Percentiles rank a stretch among this genome's conserved stretches.
Conservation (phyloP, 2,888 invertebrate genomes). For the Pocota personata region DNA sequence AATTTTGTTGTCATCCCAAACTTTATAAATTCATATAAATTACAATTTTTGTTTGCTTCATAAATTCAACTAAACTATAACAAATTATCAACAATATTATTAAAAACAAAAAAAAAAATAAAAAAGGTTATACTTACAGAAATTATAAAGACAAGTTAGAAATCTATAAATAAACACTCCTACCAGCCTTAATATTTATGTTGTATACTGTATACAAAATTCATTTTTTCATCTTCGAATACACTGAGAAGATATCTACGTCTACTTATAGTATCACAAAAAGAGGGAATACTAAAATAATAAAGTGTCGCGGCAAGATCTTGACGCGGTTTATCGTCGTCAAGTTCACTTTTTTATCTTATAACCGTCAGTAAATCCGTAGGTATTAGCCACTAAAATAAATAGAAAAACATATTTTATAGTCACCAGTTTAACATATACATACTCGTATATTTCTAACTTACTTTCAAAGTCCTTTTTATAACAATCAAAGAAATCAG, state of each 20-base stretch:
- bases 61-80: slow-evolving; percentile 45
- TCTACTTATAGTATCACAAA: slow-evolving; percentile 69
- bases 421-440: background rate
- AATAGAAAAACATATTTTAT: background rate
- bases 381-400: slow-evolving; percentile 85
- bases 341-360: slow-evolving; percentile 77
- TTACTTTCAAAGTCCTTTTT: slow-evolving; percentile 88
- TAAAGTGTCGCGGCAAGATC: slow-evolving; percentile 66
- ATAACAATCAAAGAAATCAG: slow-evolving; percentile 87
- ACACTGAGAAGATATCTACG: slow-evolving; percentile 19
- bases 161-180: slow-evolving; percentile 36
- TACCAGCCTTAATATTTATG: slow-evolving; percentile 53
- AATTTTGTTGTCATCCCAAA: slow-evolving; percentile 53
- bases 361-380: slow-evolving; percentile 84
- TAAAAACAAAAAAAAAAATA: slow-evolving; percentile 2
- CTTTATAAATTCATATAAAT: slow-evolving; percentile 45
- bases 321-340: slow-evolving; percentile 38
- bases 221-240: slow-evolving; percentile 20
- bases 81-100: slow-evolving; percentile 40
- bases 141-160: slow-evolving; percentile 25
- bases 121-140: slow-evolving; percentile 23
- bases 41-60: slow-evolving; percentile 31
- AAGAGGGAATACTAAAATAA: slow-evolving; percentile 62
- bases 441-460: slow-evolving; percentile 69
- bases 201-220: slow-evolving; percentile 23